phyloP scores from a whole-genome alignment of 2,888 invertebrate species.

The Harpagoxenus sublaevis region DNA sequence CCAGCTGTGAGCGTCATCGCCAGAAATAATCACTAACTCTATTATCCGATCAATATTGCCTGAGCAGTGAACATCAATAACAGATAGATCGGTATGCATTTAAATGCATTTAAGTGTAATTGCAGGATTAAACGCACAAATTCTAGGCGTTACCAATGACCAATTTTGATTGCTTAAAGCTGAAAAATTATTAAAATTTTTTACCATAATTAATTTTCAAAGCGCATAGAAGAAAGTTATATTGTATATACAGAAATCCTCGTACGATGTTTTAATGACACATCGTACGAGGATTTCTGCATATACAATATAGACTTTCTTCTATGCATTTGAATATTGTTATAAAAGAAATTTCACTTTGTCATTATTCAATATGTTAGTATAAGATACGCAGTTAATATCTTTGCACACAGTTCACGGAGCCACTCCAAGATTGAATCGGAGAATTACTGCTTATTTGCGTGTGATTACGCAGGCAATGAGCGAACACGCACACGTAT shows the following conservation, averaged over 20 bases:
- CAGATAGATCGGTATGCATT: neutral
- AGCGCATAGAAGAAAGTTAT: neutral
- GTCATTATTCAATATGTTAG: neutral
- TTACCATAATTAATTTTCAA: neutral
- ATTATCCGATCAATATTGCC: neutral
- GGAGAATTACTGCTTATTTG: constrained; percentile 42
- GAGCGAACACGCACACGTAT: neutral
- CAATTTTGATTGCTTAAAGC: neutral
- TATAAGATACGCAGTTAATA: neutral
- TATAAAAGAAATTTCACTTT: constrained; percentile 14
- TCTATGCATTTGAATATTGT: neutral
- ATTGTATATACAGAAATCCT: neutral
- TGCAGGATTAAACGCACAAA: neutral
- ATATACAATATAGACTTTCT: neutral
- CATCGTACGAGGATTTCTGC: neutral
- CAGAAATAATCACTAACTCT: neutral
- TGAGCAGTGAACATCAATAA: neutral
- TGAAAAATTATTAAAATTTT: neutral
- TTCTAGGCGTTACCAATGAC: no score
- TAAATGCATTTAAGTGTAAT: neutral
- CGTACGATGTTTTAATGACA: neutral
- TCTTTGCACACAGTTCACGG: constrained; percentile 25
- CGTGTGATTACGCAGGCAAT: constrained; percentile 48
- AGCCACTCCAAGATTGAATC: constrained; percentile 35
- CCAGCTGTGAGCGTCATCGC: neutral